Conservation (phyloP, 2,113 vertebrate species). For the Hepsetus odoe region DNA sequence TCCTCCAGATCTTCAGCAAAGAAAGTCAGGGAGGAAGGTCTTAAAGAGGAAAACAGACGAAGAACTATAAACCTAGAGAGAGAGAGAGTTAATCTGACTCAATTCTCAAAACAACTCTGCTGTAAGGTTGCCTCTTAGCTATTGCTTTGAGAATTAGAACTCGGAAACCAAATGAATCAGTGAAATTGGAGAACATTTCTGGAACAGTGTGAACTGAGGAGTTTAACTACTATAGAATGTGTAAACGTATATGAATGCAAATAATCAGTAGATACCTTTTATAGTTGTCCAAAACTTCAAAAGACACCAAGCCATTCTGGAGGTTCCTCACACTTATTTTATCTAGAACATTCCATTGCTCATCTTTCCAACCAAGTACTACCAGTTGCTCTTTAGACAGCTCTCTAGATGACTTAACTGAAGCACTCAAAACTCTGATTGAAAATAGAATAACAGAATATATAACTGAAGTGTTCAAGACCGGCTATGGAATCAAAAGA, state of each 20-base stretch:
- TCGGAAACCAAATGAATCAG: too few species aligned
- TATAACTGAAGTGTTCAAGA: not conserved
- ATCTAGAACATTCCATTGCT: slow-evolving; percentile 80
- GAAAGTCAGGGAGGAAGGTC: slow-evolving; percentile 63
- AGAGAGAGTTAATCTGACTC: not conserved
- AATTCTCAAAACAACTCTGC: not conserved
- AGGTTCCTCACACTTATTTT: slow-evolving; percentile 71
- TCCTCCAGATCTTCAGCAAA: slow-evolving; percentile 81
- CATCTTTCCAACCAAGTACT: slow-evolving; percentile 76
- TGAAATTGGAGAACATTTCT: too few species aligned
- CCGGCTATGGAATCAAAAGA: too few species aligned
- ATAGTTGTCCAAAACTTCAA: slow-evolving; percentile 80
- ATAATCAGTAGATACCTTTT: slow-evolving; percentile 73
- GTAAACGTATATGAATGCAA: not conserved
- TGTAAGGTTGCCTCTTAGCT: not conserved
- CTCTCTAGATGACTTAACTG: slow-evolving; percentile 69
- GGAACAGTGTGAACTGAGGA: too few species aligned
- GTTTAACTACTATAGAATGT: not conserved
- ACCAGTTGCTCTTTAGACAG: slow-evolving; percentile 70
- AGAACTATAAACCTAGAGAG: slow-evolving; percentile 79
- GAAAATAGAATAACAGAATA: slow-evolving; percentile 18
- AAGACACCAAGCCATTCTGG: slow-evolving; percentile 80
- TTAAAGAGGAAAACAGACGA: slow-evolving; percentile 72
- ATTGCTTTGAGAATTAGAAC: not conserved
- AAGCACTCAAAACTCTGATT: slow-evolving; percentile 68